Conservation (phyloP, 2,888 invertebrate genomes). For the Synergus umbraculus region DNA sequence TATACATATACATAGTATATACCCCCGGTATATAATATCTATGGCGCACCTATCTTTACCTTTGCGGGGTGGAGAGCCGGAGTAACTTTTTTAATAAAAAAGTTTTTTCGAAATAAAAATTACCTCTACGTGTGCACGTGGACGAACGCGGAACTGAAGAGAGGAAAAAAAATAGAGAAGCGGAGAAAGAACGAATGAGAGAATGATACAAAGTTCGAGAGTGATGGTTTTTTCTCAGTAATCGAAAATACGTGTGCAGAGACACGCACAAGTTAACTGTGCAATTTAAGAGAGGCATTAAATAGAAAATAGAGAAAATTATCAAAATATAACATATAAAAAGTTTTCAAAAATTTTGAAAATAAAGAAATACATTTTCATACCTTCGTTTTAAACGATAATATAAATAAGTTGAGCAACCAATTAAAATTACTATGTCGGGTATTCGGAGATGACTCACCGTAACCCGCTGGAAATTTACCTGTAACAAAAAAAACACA, state of each 20-base stretch:
- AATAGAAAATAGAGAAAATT: neutral
- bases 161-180: conserved; percentile 1
- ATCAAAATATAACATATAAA: too few species aligned
- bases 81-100: conserved; percentile 77
- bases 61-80: conserved; percentile 45
- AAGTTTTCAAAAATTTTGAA: too few species aligned
- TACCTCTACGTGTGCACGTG: conserved; percentile 57
- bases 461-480: conserved; percentile 7
- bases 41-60: conserved; percentile 31
- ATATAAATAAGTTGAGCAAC: neutral
- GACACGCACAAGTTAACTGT: neutral
- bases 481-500: neutral
- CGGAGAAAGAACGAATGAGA: conserved; percentile 45
- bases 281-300: too few species aligned
- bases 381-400: too few species aligned
- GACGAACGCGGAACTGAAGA: conserved; percentile 18
- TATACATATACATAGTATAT: conserved; percentile 45
- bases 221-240: neutral
- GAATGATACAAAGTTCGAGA: conserved; percentile 24
- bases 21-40: conserved; percentile 44
- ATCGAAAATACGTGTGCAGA: neutral
- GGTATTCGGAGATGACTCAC: neutral
- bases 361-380: too few species aligned
- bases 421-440: neutral
- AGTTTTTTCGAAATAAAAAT: conserved; percentile 74